These are phyloP conservation scores for Perizoma affinitatum DNA, from an alignment of 2,888 invertebrate species.

Conservation along the genomic window DNA sequence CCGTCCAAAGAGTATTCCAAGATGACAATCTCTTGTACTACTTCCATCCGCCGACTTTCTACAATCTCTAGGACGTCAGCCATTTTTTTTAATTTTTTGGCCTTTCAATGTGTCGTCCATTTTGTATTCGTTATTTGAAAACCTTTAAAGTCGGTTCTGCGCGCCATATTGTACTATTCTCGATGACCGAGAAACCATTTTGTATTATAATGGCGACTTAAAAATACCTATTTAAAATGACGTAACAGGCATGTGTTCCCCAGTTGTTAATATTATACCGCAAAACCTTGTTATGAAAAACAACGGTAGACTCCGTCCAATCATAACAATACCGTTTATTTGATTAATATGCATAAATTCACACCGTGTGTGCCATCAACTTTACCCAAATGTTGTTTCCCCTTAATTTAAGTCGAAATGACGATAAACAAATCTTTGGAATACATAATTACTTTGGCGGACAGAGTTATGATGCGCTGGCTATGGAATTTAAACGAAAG, in stretches of 20 bases:
- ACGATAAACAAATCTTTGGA: conserved; percentile 53
- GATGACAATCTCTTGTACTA: too few relatives aligned
- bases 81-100: too few relatives aligned
- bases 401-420: conserved; percentile 49
- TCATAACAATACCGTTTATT: conserved; percentile 21
- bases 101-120: too few relatives aligned
- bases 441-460: conserved; percentile 53
- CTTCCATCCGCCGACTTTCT: too few relatives aligned
- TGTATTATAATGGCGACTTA: too few relatives aligned
- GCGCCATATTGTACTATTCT: too few relatives aligned
- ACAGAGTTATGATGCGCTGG: conserved; percentile 7
- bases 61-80: too few relatives aligned
- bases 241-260: too few relatives aligned
- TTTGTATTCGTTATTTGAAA: too few relatives aligned
- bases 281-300: conserved; percentile 10
- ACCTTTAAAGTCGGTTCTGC: too few relatives aligned
- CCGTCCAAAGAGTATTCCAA: too few relatives aligned
- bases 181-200: background rate
- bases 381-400: conserved; percentile 44
- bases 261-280: background rate
- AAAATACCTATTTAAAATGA: too few relatives aligned
- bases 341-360: conserved; percentile 39
- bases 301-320: conserved; percentile 6
- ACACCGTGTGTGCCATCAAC: conserved; percentile 38
- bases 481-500: background rate